phyloP scores from a whole-genome alignment of 2,113 vertebrate genomes.

The Neotragus pygmaeus region DNA sequence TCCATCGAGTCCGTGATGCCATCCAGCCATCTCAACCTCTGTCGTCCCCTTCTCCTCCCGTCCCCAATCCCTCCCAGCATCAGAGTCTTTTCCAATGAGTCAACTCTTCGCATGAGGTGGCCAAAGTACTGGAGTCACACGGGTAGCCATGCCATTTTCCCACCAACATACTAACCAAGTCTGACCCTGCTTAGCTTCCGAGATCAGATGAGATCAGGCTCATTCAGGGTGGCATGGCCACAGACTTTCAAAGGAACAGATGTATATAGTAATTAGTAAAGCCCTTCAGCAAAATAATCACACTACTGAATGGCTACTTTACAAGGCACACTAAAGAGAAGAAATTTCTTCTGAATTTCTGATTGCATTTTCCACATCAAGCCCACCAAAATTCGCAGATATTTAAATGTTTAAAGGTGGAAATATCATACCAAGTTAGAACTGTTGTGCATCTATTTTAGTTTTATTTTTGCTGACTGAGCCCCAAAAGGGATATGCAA shows the following conservation, averaged over 20 bases:
- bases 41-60: no score
- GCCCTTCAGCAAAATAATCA: neutral
- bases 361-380: neutral
- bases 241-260: neutral
- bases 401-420: neutral
- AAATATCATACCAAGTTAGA: neutral
- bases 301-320: neutral
- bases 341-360: neutral
- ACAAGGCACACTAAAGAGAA: neutral
- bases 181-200: neutral
- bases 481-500: neutral
- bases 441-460: neutral
- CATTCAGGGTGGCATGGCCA: neutral
- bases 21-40: no score
- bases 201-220: neutral
- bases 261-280: neutral
- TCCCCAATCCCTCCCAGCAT: no score
- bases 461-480: neutral
- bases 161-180: neutral
- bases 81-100: no score
- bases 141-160: neutral
- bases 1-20: no score
- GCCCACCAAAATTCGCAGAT: neutral
- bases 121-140: no score
- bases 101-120: no score